Evolutionary conservation across 2,113 vertebrate genomes (phyloP), one percentile per base, ranked within the genome.

Genomic region (Turnix velox): DNA sequence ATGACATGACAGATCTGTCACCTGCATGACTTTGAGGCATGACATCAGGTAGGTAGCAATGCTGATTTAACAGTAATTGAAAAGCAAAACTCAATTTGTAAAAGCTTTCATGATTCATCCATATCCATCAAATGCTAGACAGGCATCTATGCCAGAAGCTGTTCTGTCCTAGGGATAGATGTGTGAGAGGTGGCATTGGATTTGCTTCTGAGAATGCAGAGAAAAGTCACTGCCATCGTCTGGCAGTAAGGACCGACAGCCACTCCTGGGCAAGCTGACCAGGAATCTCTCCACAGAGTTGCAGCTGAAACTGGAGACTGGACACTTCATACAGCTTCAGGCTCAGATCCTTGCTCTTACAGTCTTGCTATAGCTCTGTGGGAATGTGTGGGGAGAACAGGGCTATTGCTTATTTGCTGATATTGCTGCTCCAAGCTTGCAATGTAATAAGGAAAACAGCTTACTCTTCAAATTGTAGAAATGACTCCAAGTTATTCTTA

Each of bases 31-130:
- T 31, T 31, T 28, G 54, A 80, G 58, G 27, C 1, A 10, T 31
- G 58, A 69, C 85, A 95, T 33, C 45, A 11, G 1, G 23, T n/a
- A 52, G 27, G 33, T 79, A 62, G 68, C 0, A 33, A 58, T 22
- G 79, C 35, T 88, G 85, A 78, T 85, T 51, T 87, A 91, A 67
- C 55, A 43, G 51, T 20, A 87, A 93, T 20, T 66, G 85, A 88
- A 83, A 81, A 88, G 78, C 63, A 90, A 73, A 85, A 85, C 49
- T 66, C 12, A 0, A 76, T 91, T 79, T 95, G 57, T 83, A 66
- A 83, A 85, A 61, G 54, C 58, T 76, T 66, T 73, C 59, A 37
- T 1, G 1, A 58, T 66, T 65, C 49, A 40, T 85, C 49, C 1
- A 2, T 5, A 39, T 11, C n/a, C 63, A 39, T 46, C 78, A 88